These are phyloP conservation scores for Seriola dumerili DNA, from an alignment of 2,113 vertebrate species.

Conservation along the genomic window DNA sequence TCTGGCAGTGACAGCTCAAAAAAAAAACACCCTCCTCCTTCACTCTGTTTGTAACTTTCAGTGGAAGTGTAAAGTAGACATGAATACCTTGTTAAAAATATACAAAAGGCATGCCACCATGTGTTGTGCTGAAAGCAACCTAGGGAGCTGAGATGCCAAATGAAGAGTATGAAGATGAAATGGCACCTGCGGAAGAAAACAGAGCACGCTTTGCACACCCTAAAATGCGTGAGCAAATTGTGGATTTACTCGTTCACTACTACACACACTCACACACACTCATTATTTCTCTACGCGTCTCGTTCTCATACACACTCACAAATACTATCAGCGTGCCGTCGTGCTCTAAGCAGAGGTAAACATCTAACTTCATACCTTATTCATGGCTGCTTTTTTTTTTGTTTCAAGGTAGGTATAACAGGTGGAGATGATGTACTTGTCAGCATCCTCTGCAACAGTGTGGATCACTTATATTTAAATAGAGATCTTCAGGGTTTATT, in stretches of 20 bases:
- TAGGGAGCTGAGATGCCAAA: slow-evolving; percentile 56
- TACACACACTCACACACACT: slow-evolving; percentile 41
- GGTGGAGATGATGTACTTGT: slow-evolving; percentile 26
- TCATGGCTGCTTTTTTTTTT: slow-evolving; percentile 15
- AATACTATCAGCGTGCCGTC: slow-evolving; percentile 27
- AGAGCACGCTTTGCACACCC: slow-evolving; percentile 46
- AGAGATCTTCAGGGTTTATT: slow-evolving; percentile 37
- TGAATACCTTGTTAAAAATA: slow-evolving; percentile 73
- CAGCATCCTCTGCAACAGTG: slow-evolving; percentile 8
- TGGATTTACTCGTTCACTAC: slow-evolving; percentile 70
- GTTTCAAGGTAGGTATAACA: slow-evolving; percentile 14
- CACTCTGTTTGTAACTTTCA: slow-evolving; percentile 49
- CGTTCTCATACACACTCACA: slow-evolving; percentile 8
- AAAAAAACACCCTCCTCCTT: slow-evolving; percentile 16
- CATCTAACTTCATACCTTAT: slow-evolving; percentile 46
- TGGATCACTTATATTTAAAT: slow-evolving; percentile 32
- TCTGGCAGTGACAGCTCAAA: slow-evolving; percentile 45
- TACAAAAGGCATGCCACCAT: slow-evolving; percentile 43
- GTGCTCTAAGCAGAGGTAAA: slow-evolving; percentile 60
- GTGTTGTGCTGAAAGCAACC: slow-evolving; percentile 33
- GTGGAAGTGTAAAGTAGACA: slow-evolving; percentile 54
- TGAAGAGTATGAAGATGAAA: slow-evolving; percentile 60
- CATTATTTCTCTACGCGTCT: slow-evolving; percentile 48
- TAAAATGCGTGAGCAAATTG: slow-evolving; percentile 75
- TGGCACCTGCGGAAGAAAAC: slow-evolving; percentile 69